These are phyloP conservation scores for Furcula furcula DNA, from an alignment of 2,888 invertebrate genomes.

Conservation along the genomic window DNA sequence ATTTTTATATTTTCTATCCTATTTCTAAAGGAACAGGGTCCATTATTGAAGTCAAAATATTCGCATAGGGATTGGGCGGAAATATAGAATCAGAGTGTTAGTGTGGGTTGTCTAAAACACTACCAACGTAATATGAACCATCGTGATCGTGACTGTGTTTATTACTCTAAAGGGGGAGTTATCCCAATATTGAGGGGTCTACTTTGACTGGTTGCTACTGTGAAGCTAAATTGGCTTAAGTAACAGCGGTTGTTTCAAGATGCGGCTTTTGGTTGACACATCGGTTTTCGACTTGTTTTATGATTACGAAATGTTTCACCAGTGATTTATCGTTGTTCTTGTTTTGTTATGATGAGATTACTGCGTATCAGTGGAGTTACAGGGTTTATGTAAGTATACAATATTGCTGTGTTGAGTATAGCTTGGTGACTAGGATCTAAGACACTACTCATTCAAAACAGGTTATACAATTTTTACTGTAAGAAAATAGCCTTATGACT, in stretches of 20 bases:
- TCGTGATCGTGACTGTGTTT: conserved; percentile 35
- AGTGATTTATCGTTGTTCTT: neutral
- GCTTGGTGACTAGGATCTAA: too few species aligned
- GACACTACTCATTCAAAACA: too few species aligned
- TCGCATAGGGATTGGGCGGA: conserved; percentile 69
- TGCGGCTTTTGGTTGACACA: conserved; percentile 51
- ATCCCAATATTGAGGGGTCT: conserved; percentile 46
- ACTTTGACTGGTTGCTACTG: conserved; percentile 46
- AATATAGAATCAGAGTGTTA: conserved; percentile 69
- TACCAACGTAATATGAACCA: conserved; percentile 52
- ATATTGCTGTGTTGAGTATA: too few species aligned
- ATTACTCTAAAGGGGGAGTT: conserved; percentile 25
- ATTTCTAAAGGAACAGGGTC: conserved; percentile 33
- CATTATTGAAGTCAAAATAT: conserved; percentile 34
- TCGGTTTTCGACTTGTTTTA: conserved; percentile 29
- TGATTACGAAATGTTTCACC: neutral
- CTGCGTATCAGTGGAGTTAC: too few species aligned
- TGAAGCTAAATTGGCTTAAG: conserved; percentile 73
- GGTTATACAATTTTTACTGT: too few species aligned
- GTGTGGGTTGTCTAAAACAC: conserved; percentile 56
- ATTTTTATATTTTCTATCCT: conserved; percentile 13
- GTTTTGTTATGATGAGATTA: too few species aligned
- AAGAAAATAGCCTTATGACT: too few species aligned
- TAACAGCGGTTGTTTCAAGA: conserved; percentile 66
- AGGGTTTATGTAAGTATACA: too few species aligned